Evolutionary conservation across 1,140 invertebrate genomes (phyloP), one percentile per base, ranked within the genome.

Genomic region (Berghia stephanieae): DNA sequence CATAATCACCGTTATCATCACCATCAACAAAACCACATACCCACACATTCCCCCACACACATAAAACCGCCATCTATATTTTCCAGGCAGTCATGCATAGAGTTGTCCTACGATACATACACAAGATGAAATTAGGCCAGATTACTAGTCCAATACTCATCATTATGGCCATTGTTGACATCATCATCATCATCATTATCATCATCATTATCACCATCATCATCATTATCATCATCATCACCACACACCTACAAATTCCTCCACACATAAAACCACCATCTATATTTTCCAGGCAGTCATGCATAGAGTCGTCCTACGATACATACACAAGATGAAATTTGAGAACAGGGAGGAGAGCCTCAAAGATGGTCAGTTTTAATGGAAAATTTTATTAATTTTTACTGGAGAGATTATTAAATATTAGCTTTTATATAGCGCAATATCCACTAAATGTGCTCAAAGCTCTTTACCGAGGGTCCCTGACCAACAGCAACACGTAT

Each of bases 311-410:
- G 83, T 84, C 4, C 75, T 84, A 18, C 67, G 81, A 13, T 83
- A 83, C 74, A 77, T 84, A 10, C 81, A 84, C 78, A 84, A 80
- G 69, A 83, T 84, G 80, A 84, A 84, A 68, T 81, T 83, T 70
- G 83, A 82, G 38, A 84, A 84, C 73, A 84, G 80, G 76, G 80
- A 78, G 63, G 81, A 83, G 36, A 73, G 67, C 24, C 16, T 81
- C 3, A 79, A 79, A 55, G 82, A 83, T 75, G 82, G 82, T 80
- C 10, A 3, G 3, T 77, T 2, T 24, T 46, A n/a, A 10, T 68
- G 57, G 8, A 10, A 63, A 31, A 27, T 8, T 63, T 21, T 21
- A 31, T 8, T 63, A 13, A 63, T 13, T 69, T 31, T 70, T 5
- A 77, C 1, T 18, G 24, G 24, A 5, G 0, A 55, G 0, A 18